phyloP scores from a whole-genome alignment of 2,797 vertebrate genomes.

The Ctenosaura bakeri region DNA sequence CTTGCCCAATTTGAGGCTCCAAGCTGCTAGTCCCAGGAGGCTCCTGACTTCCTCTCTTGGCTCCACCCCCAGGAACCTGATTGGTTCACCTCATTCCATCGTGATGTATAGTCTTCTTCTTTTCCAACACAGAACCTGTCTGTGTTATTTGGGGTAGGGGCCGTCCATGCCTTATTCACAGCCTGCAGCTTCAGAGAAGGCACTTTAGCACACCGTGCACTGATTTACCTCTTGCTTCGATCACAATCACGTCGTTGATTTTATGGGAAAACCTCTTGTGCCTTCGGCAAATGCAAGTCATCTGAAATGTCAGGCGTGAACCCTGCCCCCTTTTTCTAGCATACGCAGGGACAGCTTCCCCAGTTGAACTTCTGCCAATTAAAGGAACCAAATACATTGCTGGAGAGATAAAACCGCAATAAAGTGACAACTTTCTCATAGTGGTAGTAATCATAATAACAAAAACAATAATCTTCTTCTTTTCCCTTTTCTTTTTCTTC shows the following conservation, averaged over 20 bases:
- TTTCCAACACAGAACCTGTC: background rate
- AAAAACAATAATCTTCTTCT: too few species aligned
- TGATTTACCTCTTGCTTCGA: background rate
- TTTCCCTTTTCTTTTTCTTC: too few species aligned
- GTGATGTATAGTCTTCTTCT: background rate
- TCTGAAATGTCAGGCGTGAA: background rate
- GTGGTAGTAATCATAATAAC: too few species aligned
- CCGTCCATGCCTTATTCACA: background rate
- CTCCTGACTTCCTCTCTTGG: background rate
- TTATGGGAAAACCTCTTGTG: too few species aligned
- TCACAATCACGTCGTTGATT: background rate
- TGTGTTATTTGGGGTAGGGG: background rate
- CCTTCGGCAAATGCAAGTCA: background rate
- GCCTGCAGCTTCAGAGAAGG: background rate
- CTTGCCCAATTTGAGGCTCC: background rate
- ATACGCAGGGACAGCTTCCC: too few species aligned
- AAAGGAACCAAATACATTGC: background rate
- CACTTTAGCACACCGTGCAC: too few species aligned
- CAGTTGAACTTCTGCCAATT: background rate
- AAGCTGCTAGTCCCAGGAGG: background rate
- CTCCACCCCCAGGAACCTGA: background rate
- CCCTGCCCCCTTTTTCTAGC: too few species aligned
- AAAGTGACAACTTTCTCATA: background rate
- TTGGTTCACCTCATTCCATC: background rate
- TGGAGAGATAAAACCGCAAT: background rate